phyloP scores from a whole-genome alignment of 2,113 vertebrate species.

The Heterochromis multidens region DNA sequence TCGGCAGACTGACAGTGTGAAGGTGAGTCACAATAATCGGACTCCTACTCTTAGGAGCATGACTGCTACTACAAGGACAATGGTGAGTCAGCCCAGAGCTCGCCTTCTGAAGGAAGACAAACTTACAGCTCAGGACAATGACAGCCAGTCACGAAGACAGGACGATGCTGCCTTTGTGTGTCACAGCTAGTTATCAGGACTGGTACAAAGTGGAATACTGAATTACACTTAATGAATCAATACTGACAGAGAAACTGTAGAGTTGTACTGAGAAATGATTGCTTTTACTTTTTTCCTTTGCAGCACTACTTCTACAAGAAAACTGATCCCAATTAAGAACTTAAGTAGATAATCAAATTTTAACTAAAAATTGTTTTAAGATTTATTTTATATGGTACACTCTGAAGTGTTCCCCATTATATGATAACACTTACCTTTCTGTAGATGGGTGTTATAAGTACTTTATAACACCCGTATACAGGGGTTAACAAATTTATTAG shows the following conservation, averaged over 20 bases:
- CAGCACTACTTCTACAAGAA: background rate
- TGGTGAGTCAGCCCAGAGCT: background rate
- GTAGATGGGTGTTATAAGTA: background rate
- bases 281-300: too few relatives aligned
- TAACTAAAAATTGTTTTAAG: too few relatives aligned
- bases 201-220: background rate
- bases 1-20: background rate
- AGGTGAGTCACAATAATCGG: slow-evolving; percentile 4
- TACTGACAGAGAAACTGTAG: background rate
- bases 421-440: background rate
- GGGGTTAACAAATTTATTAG: background rate
- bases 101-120: background rate
- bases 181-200: background rate
- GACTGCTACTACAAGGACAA: background rate
- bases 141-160: background rate
- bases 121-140: background rate
- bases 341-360: too few relatives aligned
- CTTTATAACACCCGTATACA: background rate
- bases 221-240: background rate
- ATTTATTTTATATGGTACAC: background rate
- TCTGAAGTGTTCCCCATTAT: background rate
- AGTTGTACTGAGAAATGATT: too few relatives aligned
- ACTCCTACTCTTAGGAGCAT: background rate
- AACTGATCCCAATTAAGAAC: too few relatives aligned
- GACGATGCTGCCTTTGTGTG: background rate